A percentile compares a stretch with the other conserved stretches of the same genome.
Conservation (phyloP, 2,888 invertebrate genomes). For the Deladenus siricidicola region DNA sequence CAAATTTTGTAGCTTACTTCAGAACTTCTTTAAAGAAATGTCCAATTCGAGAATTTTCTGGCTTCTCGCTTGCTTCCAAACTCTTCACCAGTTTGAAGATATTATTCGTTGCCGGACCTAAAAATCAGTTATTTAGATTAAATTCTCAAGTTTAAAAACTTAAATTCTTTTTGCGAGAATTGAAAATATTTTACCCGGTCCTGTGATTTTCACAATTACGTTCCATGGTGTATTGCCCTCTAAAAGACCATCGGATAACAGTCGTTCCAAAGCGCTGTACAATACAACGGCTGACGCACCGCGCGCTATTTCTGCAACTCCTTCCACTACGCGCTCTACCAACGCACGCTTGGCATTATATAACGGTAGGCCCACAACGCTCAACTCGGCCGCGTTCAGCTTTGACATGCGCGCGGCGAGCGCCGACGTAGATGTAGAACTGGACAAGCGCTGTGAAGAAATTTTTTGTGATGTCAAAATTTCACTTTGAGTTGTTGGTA, state of each 20-base stretch:
- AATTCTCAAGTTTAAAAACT: background rate
- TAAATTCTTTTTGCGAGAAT: background rate
- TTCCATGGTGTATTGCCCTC: constrained; percentile 58
- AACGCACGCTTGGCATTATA: constrained; percentile 43
- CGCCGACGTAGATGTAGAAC: background rate
- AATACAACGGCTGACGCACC: constrained; percentile 55
- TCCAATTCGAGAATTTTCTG: constrained; percentile 38
- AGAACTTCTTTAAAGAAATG: constrained; percentile 45
- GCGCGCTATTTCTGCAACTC: constrained; percentile 41
- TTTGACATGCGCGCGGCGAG: constrained; percentile 7
- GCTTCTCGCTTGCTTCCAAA: constrained; percentile 41
- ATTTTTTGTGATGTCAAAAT: no score
- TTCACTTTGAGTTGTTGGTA: background rate
- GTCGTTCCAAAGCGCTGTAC: constrained; percentile 74
- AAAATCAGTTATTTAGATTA: background rate
- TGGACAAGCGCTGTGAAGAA: background rate
- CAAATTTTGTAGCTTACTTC: constrained; percentile 22
- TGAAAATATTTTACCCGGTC: constrained; percentile 28
- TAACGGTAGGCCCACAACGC: constrained; percentile 46
- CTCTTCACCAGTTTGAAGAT: constrained; percentile 41
- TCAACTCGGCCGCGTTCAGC: constrained; percentile 44
- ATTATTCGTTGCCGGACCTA: constrained; percentile 41
- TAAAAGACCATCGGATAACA: constrained; percentile 75
- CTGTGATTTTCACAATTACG: constrained; percentile 41
- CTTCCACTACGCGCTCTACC: constrained; percentile 50